Percentiles rank a stretch among this genome's conserved stretches.
Evolutionary conservation across 1,140 invertebrate species (phyloP).

Genomic region (Brachionus plicatilis): DNA sequence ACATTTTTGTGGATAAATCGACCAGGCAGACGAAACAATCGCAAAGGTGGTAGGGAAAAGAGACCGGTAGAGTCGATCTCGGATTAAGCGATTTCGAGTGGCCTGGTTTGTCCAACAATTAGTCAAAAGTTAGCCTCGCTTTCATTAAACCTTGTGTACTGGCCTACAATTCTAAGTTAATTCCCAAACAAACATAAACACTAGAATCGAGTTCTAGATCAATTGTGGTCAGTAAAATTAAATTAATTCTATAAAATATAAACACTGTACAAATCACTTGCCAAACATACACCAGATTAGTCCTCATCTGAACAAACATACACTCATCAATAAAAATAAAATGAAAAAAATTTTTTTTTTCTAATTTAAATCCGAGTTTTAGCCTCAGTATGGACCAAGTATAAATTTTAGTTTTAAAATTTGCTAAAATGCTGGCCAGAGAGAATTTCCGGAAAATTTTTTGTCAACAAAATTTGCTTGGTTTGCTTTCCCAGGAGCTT

Average conservation of each 20-base stretch:
- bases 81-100: background rate
- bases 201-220: background rate
- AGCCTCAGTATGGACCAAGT: background rate
- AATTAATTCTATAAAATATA: background rate
- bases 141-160: conserved; percentile 7
- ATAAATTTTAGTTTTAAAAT: background rate
- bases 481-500: background rate
- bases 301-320: background rate
- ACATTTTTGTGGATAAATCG: background rate
- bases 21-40: background rate
- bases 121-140: background rate
- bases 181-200: conserved; percentile 15
- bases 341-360: background rate
- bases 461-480: background rate
- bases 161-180: background rate
- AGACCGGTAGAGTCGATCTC: background rate
- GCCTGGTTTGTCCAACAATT: background rate
- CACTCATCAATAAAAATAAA: background rate
- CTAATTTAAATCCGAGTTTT: background rate
- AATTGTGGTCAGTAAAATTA: background rate
- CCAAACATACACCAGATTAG: background rate
- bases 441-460: background rate
- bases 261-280: background rate
- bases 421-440: background rate
- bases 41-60: background rate